Base-by-base conservation (phyloP, 2,113 vertebrate genomes). In the Nansenia antarctica region DNA sequence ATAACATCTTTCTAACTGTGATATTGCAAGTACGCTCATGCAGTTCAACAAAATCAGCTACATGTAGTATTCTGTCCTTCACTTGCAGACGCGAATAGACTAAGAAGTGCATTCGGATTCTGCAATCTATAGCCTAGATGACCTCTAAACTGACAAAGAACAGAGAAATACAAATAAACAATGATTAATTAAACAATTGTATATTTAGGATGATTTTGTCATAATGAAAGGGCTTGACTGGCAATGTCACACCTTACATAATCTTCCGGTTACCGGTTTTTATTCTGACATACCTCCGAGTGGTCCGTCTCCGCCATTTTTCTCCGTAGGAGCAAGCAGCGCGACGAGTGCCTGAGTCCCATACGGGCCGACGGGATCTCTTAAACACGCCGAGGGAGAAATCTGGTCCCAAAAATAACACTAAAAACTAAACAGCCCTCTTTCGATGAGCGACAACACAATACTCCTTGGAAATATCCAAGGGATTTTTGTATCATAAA, bases 341-440 rank as follows among this genome's bases (percentile, higher is more conserved):
- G 97, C 88, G 96, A 99, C 88, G 96, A 99, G 91, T 98, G 97
- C 92, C 94, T 94, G 85, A 96, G 94, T 94, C 97, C 97, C 97
- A 99, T 99, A 94, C 88, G 96, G 92, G 92, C 92, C 91, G 80
- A 84, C 88, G 89, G 92, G 93, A 93, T 90, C 90, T 87, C 7
- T 82, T 63, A 74, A 73, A 74, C 74, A 65, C 68, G 29, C 67
- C 37, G 15, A 70, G 26, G 18, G 34, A 37, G 72, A 58, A 61
- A 76, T 45, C 11, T 27, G 39, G 2, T 61, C 22, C 37, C 27
- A 26, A 29, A 58, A 58, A 30, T 67, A 9, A n/a, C n/a, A n/a
- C n/a, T n/a, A n/a, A n/a, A n/a, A 18, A 45, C 18, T 26, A 20
- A 42, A 20, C 47, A 15, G 11, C 32, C 22, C 30, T 32, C 18